A percentile compares a stretch with the other conserved stretches of the same genome.
These are phyloP conservation scores for Nymphicus hollandicus DNA, from an alignment of 2,113 vertebrate genomes.

Conservation along the genomic window DNA sequence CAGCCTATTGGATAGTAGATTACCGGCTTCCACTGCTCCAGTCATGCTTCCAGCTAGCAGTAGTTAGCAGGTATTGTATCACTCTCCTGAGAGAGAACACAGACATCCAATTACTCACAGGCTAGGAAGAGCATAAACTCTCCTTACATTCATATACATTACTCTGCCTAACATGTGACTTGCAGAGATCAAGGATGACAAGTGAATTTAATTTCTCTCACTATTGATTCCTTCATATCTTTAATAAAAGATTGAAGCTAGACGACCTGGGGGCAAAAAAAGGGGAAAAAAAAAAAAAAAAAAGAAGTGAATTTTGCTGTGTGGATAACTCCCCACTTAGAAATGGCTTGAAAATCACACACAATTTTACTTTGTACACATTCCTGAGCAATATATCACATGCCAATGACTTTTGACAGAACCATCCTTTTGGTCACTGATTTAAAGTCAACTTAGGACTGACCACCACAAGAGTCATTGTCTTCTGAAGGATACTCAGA, in stretches of 20 bases:
- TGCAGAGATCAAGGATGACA: neutral
- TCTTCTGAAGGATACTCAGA: neutral
- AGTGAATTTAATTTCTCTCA: neutral
- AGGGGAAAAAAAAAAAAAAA: neutral
- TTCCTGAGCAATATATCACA: neutral
- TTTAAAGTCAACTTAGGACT: neutral
- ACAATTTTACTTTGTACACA: neutral
- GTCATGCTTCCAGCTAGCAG: neutral
- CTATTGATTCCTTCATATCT: neutral
- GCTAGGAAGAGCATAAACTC: neutral
- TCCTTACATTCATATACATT: neutral
- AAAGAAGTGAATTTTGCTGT: neutral
- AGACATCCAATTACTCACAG: neutral
- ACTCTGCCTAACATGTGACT: neutral
- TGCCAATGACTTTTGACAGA: neutral
- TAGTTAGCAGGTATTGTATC: neutral
- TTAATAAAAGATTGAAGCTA: neutral
- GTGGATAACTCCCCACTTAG: neutral
- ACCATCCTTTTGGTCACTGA: neutral
- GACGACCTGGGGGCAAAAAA: neutral
- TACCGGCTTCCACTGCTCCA: neutral
- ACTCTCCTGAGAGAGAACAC: neutral
- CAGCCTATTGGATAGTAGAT: neutral
- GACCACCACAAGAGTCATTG: neutral
- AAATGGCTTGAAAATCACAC: neutral